phyloP scores from a whole-genome alignment of 2,113 vertebrate genomes.

The Emydocephalus ijimae region DNA sequence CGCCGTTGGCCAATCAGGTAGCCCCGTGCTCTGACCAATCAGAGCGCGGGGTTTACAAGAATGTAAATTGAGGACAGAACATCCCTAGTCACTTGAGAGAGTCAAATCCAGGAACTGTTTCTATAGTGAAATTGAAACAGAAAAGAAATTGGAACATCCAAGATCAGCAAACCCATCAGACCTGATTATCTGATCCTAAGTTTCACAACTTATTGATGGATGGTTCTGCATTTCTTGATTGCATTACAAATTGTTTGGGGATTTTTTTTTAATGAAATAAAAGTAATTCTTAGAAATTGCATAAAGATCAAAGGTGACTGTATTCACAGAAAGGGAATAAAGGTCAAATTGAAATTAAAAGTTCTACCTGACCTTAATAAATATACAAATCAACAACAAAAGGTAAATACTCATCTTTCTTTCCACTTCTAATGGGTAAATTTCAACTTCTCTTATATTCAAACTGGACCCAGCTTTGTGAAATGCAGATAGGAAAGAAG shows the following conservation, averaged over 20 bases:
- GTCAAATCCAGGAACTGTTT: background rate
- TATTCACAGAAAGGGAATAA: background rate
- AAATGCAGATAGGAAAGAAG: background rate
- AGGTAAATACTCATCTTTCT: background rate
- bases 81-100: background rate
- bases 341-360: background rate
- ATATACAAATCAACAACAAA: background rate
- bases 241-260: background rate
- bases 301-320: background rate
- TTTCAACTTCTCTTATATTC: background rate
- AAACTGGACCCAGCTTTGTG: background rate
- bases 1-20: no score
- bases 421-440: background rate
- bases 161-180: background rate
- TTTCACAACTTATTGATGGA: background rate
- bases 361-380: background rate
- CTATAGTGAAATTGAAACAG: background rate
- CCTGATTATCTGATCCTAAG: background rate
- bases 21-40: no score
- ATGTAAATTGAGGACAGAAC: no score
- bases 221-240: background rate
- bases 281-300: background rate
- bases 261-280: background rate
- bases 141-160: background rate
- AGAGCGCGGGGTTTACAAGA: no score